phyloP scores from a whole-genome alignment of 1,140 invertebrate genomes.

The Drosophila elegans region DNA sequence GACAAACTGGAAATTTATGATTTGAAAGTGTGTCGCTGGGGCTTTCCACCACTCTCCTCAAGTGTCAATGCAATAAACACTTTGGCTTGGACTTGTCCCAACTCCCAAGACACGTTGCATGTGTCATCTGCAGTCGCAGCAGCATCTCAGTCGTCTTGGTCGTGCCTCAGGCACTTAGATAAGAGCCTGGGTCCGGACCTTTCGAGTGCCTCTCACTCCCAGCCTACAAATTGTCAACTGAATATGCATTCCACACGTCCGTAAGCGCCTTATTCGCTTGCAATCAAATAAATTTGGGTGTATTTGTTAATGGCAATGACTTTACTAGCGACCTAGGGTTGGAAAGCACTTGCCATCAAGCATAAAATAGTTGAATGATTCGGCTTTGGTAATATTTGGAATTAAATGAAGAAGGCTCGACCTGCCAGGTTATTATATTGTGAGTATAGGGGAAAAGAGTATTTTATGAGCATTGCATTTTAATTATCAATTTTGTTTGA shows the following conservation, averaged over 20 bases:
- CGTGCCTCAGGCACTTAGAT: conserved; percentile 72
- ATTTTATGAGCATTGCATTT: background rate
- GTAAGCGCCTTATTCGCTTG: conserved; percentile 65
- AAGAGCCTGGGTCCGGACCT: conserved; percentile 38
- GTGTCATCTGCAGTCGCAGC: conserved; percentile 61
- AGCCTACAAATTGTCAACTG: conserved; percentile 71
- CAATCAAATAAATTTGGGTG: conserved; percentile 72
- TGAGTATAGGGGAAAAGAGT: background rate
- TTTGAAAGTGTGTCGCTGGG: conserved; percentile 74
- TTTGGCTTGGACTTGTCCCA: conserved; percentile 30
- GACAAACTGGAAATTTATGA: conserved; percentile 81
- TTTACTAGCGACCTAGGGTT: conserved; percentile 40
- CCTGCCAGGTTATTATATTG: too few species aligned
- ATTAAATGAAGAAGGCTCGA: background rate
- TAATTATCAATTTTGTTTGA: background rate
- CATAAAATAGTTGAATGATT: background rate
- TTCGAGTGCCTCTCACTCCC: conserved; percentile 21
- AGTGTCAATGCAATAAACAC: conserved; percentile 81
- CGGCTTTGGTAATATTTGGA: background rate
- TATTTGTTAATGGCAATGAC: conserved; percentile 51
- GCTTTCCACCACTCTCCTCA: conserved; percentile 37
- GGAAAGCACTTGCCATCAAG: background rate
- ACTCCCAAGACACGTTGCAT: conserved; percentile 58
- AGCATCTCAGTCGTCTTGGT: conserved; percentile 52
- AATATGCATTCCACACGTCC: conserved; percentile 55